Base-by-base conservation (phyloP, 2,888 invertebrate genomes). In the Microctonus brassicae region DNA sequence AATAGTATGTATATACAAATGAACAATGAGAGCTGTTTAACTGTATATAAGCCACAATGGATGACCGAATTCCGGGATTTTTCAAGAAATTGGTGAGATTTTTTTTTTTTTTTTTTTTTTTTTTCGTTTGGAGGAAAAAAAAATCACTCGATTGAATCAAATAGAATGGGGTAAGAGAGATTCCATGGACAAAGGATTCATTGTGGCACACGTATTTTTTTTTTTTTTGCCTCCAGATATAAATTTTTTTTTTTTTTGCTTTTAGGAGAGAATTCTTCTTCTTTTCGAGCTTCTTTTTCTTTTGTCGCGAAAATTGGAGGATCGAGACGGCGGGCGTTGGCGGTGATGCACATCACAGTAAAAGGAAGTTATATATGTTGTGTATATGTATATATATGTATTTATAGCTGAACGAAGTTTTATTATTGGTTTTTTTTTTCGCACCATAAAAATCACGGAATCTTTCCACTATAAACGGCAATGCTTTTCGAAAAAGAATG, bases 221-320 rank as follows among this genome's bases (percentile, higher is more conserved):
- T 80, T 83, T 81, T 82, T 79, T 39, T 80, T 78, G 78, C 79
- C 79, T 76, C 73, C 81, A 79, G 80, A 74, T n/a, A 29, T 13
- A n/a, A 11, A 26, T 57, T 57, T 57, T 57, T 26, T 57, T 57
- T 29, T 13, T 55, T 7, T 53, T 24, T 22, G 24, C 53, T 26
- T 52, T 55, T 55, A 26, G 6, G 22, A 55, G 53, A 24, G 17
- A n/a, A n/a, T n/a, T n/a, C n/a, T 57, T 39, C n/a, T n/a, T 39
- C 39, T 39, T 4, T 39, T 13, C n/a, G n/a, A n/a, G 39, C 13
- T n/a, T 39, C n/a, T 39, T 39, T 79, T 77, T 79, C 75, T 82
- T 74, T 85, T 85, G 84, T 83, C 81, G 83, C 76, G 83, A 83
- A 83, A 85, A 85, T 84, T 81, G 82, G 81, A 75, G 81, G 77